phyloP scores from a whole-genome alignment of 2,113 vertebrate species.

The Anas platyrhynchos region DNA sequence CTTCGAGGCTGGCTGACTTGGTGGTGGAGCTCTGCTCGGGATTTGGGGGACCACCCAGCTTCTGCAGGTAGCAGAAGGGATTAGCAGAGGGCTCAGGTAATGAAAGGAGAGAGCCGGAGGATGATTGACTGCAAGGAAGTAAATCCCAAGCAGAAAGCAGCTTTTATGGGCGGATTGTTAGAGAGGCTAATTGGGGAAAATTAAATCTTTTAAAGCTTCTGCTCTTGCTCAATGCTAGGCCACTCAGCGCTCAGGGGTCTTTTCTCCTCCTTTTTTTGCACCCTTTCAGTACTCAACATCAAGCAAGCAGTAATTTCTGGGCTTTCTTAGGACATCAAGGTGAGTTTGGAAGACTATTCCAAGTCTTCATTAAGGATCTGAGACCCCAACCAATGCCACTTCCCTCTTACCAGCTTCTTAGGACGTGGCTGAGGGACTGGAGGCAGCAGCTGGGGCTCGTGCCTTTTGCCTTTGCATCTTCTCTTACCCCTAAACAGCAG shows the following conservation, averaged over 20 bases:
- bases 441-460: background rate
- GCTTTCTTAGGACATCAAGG: background rate
- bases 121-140: background rate
- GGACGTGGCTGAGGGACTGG: fast-evolving
- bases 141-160: background rate
- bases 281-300: fast-evolving
- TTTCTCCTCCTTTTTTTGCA: background rate
- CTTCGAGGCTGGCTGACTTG: background rate
- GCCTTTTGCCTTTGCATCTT: background rate
- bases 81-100: background rate
- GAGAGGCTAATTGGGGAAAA: background rate
- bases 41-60: background rate
- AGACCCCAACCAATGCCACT: background rate
- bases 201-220: background rate
- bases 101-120: background rate
- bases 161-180: background rate
- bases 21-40: background rate
- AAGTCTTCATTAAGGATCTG: background rate
- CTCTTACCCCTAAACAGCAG: background rate
- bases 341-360: background rate
- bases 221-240: background rate
- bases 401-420: background rate
- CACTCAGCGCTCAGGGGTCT: background rate
- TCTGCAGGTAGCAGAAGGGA: background rate
- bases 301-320: background rate